Percentiles rank a stretch among this genome's conserved stretches.
phyloP scores from a whole-genome alignment of 1,140 invertebrate species.

The Eufriesea mexicana region DNA sequence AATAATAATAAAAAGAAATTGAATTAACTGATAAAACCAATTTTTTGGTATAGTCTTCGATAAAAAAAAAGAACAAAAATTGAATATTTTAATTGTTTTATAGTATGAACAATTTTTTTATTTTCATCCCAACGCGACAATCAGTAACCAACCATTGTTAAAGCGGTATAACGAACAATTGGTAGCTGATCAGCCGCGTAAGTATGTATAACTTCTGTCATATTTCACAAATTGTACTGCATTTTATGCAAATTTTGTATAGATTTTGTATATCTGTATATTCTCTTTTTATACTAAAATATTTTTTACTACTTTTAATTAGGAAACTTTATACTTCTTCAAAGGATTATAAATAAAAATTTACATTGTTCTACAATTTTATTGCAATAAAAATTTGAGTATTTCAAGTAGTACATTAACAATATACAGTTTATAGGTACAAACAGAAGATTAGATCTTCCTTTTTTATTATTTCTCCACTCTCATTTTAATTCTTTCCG shows the following conservation, averaged over 20 bases:
- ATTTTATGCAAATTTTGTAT: conserved; percentile 8
- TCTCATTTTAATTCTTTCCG: conserved; percentile 5
- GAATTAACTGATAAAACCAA: neutral
- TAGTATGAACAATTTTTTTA: neutral
- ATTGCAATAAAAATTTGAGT: conserved; percentile 79
- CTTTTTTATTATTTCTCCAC: conserved; percentile 16
- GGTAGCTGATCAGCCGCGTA: no score
- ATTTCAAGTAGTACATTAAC: conserved; percentile 81
- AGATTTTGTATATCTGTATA: neutral
- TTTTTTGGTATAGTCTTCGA: neutral
- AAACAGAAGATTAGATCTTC: conserved; percentile 74
- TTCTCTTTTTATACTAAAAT: conserved; percentile 1
- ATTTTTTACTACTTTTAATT: neutral
- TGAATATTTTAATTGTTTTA: neutral
- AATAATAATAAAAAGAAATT: neutral
- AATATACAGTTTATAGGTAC: conserved; percentile 81
- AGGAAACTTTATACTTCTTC: neutral
- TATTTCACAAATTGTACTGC: neutral
- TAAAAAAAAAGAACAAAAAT: neutral
- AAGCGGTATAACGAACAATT: no score
- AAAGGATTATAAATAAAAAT: conserved; percentile 37
- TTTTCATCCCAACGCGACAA: no score
- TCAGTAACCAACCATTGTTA: no score
- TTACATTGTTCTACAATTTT: conserved; percentile 45
- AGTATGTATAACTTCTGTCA: neutral